Evolutionary conservation across 2,888 invertebrate genomes (phyloP).

Genomic region (Notocelia uddmanniana): DNA sequence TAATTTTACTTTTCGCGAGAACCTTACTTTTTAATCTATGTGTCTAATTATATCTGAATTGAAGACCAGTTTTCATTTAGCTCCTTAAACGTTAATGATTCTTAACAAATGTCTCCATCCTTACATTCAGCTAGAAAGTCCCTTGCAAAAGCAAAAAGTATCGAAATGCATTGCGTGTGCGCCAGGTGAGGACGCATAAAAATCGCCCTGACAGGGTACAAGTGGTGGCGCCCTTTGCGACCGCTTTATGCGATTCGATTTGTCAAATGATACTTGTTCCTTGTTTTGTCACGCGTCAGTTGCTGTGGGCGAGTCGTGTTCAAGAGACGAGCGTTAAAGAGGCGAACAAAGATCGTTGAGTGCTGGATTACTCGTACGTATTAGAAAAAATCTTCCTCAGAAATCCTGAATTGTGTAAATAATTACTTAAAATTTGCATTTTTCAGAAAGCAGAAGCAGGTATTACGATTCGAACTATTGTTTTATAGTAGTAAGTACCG

Average conservation of each 20-base stretch:
- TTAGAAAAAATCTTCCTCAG: background rate
- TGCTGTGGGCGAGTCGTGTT: conserved; percentile 30
- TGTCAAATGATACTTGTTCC: conserved; percentile 62
- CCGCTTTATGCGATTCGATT: conserved; percentile 66
- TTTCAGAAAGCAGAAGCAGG: background rate
- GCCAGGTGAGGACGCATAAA: conserved; percentile 64
- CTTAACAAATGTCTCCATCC: conserved; percentile 12
- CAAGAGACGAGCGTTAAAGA: conserved; percentile 11
- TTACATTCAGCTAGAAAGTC: conserved; percentile 1
- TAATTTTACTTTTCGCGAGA: too few relatives aligned
- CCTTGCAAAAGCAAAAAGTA: conserved; percentile 43
- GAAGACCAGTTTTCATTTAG: conserved; percentile 8
- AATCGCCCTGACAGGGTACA: conserved; percentile 65
- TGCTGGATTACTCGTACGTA: background rate
- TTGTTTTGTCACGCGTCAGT: conserved; percentile 48
- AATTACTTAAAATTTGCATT: background rate
- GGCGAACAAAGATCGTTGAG: background rate
- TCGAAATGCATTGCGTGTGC: conserved; percentile 53
- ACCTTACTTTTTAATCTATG: too few relatives aligned
- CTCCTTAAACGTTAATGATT: background rate
- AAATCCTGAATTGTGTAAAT: background rate
- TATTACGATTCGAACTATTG: background rate
- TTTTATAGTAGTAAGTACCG: background rate
- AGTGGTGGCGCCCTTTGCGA: conserved; percentile 66
- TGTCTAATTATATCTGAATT: background rate